Evolutionary conservation across 2,888 invertebrate genomes (phyloP).

Genomic region (Oscheius myriophilus): DNA sequence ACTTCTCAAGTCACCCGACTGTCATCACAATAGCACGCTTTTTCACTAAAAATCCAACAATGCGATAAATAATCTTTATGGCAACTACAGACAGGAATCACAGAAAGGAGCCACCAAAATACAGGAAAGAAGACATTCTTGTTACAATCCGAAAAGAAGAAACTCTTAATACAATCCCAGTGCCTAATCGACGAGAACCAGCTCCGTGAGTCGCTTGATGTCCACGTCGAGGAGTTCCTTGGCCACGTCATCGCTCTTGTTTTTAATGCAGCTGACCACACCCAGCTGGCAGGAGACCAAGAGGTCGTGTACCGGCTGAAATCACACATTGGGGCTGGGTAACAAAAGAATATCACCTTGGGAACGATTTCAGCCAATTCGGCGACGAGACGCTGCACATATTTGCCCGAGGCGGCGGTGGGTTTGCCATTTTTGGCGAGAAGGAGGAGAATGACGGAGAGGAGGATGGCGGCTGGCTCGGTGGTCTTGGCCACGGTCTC

Average conservation of each 20-base stretch:
- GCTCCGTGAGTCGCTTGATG: slow-evolving; percentile 23
- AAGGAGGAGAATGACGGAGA: slow-evolving; percentile 39
- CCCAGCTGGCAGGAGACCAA: slow-evolving; percentile 46
- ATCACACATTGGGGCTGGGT: not conserved
- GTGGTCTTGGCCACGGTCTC: slow-evolving; percentile 27
- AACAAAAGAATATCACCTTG: slow-evolving; percentile 4
- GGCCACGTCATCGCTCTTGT: slow-evolving; percentile 49
- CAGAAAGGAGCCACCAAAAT: too few relatives aligned
- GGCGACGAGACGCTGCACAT: slow-evolving; percentile 79
- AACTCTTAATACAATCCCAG: not conserved
- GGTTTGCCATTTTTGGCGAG: slow-evolving; percentile 39
- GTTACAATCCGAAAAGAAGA: not conserved
- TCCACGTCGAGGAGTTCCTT: slow-evolving; percentile 38
- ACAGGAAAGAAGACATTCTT: too few relatives aligned
- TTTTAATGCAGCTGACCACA: slow-evolving; percentile 50
- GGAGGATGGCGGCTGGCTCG: slow-evolving; percentile 42
- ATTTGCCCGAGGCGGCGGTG: slow-evolving; percentile 84
- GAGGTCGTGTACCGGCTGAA: slow-evolving; percentile 29
- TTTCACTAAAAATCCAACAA: too few relatives aligned
- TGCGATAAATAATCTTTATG: not conserved
- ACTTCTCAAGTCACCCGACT: too few relatives aligned
- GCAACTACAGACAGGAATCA: not conserved
- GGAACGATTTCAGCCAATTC: slow-evolving; percentile 28
- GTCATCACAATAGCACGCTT: too few relatives aligned
- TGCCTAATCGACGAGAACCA: slow-evolving; percentile 13